Evolutionary conservation across 2,113 vertebrate species (phyloP), one percentile per base, ranked within the genome.

Genomic region (Ramphastos sulfuratus): DNA sequence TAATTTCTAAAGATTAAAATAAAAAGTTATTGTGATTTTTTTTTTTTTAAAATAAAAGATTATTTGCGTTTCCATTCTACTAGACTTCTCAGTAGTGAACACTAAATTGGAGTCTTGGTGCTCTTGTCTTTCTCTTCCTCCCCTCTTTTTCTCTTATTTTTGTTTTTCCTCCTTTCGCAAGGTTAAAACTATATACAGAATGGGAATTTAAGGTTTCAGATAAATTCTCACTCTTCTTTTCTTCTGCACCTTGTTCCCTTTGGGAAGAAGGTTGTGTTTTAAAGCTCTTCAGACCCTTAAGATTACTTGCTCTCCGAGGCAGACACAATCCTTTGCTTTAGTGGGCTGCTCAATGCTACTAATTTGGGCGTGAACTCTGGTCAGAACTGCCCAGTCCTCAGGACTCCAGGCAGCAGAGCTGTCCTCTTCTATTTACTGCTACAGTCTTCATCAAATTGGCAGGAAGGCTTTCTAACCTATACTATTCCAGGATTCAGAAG

Each of bases 191-290:
- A 23, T 25, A 30, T 3, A 2, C 10, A 81, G 66, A 84, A 91
- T n/a, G 4, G 21, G 82, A 89, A 77, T 37, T 39, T 2, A 52
- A 24, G 21, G 30, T 71, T 91, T 82, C 23, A 61, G 25, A 50
- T 6, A 61, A 85, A 58, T 55, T 67, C 18, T 60, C 9, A 30
- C 10, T 20, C 16, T 44, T 71, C 28, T 24, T 77, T 77, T 15
- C 9, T 69, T 70, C 24, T 80, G 37, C 9, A 15, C 11, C 2
- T 0, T 35, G 25, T 46, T 3, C 3, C 6, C 12, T 74, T 63
- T 70, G 11, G 9, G 28, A 76, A 78, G 65, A 84, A 60, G 8
- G 5, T 7, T 84, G 18, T 64, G 18, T 21, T 76, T 27, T 35
- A 65, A 78, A 79, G 18, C 39, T 56, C 28, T 46, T 20, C 39